Conservation (phyloP, 1,140 invertebrate species). For the Camponotus pennsylvanicus region DNA sequence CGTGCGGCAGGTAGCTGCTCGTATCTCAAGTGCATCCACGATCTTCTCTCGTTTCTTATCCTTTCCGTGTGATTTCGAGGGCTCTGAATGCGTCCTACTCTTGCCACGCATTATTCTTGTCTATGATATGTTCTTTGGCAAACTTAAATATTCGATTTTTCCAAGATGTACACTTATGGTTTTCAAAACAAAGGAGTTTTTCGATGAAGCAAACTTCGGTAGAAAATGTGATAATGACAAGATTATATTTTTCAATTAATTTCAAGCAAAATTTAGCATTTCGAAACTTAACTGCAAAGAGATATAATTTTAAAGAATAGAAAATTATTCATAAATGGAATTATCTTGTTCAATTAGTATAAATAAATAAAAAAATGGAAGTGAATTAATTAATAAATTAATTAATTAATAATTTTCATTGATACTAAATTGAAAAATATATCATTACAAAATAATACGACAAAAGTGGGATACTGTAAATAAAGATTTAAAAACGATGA, state of each 20-base stretch:
- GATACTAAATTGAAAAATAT: background rate
- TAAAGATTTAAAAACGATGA: constrained; percentile 13
- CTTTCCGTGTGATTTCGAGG: background rate
- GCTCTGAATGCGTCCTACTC: background rate
- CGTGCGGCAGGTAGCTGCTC: constrained; percentile 45
- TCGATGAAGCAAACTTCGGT: background rate
- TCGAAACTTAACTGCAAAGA: background rate
- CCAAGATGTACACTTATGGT: background rate
- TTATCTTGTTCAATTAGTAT: background rate
- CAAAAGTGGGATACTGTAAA: background rate
- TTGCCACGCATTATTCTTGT: background rate
- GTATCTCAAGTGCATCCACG: constrained; percentile 39
- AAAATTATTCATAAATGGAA: background rate
- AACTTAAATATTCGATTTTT: background rate
- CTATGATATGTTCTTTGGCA: background rate
- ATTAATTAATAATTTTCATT: background rate
- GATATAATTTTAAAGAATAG: background rate
- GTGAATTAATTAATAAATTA: background rate
- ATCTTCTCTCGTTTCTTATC: background rate
- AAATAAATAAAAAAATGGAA: background rate
- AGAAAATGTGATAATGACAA: background rate
- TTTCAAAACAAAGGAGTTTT: background rate
- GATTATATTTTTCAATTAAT: background rate
- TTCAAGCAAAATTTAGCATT: background rate
- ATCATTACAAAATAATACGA: background rate